Base-by-base conservation (phyloP, 2,888 invertebrate species). In the Standfussiana lucernea region DNA sequence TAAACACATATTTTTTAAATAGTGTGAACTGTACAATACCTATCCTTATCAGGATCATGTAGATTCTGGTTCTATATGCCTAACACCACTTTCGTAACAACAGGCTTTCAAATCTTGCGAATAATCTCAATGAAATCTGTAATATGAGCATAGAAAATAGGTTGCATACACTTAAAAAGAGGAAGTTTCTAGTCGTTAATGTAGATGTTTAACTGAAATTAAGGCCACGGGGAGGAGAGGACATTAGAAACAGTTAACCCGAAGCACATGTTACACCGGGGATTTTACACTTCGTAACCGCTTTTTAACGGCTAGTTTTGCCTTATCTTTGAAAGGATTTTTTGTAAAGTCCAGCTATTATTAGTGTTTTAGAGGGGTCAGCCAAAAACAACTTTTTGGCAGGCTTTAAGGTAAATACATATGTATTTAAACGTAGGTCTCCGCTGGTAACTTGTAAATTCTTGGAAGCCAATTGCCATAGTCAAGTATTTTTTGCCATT, bases 141-240 rank as follows among this genome's bases (percentile, higher is more conserved):
- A 47, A 35, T 71, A 65, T 61, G 32, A 59, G 68, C 42, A 28
- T 65, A 32, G 15, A 73, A 68, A 76, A 45, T 72, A 73, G 37
- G 67, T 84, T 71, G 68, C 77, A 73, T 68, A 64, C 42, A 77
- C 65, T 77, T 79, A 73, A 77, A 74, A 70, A 80, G 28, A 64
- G 67, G 62, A 80, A 65, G 69, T 76, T 74, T 80, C n/a, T 32
- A 65, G 72, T 76, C 56, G 62, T 76, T 79, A 82, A 72, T 75
- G 70, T 84, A 66, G 70, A 79, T 77, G 77, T 80, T 77, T 80
- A 74, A 75, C 82, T 72, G 65, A 86, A 88, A 90, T 90, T 88
- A 90, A 84, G 87, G 88, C 82, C 79, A 86, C 83, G 80, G 75
- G 82, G 86, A 86, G 75, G 79, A 84, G 82, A 84, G 83, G 83